Evolutionary conservation across 2,888 invertebrate species (phyloP).

Genomic region (Yponomeuta sedellus): DNA sequence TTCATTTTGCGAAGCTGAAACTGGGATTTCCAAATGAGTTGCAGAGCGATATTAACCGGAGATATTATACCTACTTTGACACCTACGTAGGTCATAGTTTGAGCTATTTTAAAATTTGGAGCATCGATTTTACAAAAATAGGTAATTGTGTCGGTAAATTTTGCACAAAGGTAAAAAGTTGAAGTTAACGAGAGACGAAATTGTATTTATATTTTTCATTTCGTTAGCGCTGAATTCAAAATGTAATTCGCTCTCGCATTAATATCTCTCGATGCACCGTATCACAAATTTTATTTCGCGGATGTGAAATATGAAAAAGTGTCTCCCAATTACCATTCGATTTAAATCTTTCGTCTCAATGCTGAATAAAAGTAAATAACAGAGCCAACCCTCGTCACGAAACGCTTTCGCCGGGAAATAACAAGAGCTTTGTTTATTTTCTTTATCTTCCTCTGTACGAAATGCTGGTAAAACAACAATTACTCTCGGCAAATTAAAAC

Average conservation of each 20-base stretch:
- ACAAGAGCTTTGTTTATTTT: conserved; percentile 58
- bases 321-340: conserved; percentile 25
- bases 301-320: not conserved
- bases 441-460: conserved; percentile 46
- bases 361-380: conserved; percentile 41
- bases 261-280: not conserved
- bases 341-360: conserved; percentile 65
- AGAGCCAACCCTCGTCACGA: conserved; percentile 54
- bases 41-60: not conserved
- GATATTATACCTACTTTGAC: not conserved
- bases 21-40: not conserved
- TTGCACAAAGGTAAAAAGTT: not conserved
- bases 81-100: not conserved
- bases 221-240: not conserved
- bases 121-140: not conserved
- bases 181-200: not conserved
- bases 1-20: not conserved
- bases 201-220: conserved; percentile 1
- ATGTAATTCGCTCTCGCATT: not conserved
- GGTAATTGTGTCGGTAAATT: not conserved
- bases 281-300: not conserved
- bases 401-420: conserved; percentile 55
- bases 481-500: conserved; percentile 53
- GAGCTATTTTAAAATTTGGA: not conserved
- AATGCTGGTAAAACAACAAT: conserved; percentile 53